Evolutionary conservation across 92 coral and sea anemone species (phyloP), one percentile per base, ranked within the genome.

Genomic region (Bergia sp.): DNA sequence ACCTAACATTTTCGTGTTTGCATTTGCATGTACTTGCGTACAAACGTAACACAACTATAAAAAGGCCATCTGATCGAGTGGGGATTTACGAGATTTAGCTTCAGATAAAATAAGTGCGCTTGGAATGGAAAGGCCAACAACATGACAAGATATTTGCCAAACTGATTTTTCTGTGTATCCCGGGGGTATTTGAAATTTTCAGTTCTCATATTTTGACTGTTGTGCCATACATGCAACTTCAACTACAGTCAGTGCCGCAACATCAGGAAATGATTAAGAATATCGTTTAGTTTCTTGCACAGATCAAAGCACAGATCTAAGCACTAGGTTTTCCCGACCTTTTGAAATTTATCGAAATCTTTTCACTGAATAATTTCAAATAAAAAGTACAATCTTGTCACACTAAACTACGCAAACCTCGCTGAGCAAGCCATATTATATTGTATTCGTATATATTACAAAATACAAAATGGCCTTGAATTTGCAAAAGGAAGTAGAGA

Each of bases 401-500:
- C 40, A n/a, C 16, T 10, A n/a, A 23, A 45, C 69, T 61, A 61
- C n/a, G n/a, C 69, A 23, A 61, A 16, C 69, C 4, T 7, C n/a
- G 29, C 69, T 61, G n/a, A 16, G 3, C 69, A 61, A 0, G 2
- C n/a, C 2, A 61, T 18, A 21, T 61, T 12, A 53, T 29, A 29
- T 29, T 29, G 29, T 29, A 29, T 29, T 29, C 29, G 29, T 20
- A 61, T 21, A 61, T 16, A 79, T 79, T 58, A 37, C 65, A 45
- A 39, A 64, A 81, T 45, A 36, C n/a, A 73, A 37, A 37, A 73
- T 38, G 86, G 66, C 18, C 77, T 40, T 13, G 77, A 5, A 66
- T 42, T 67, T 83, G 72, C 40, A 44, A 83, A 72, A 83, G 77
- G 79, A 84, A 84, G 77, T 45, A 64, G 39, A 39, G 23, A 39